Evolutionary conservation across 2,797 vertebrate species (phyloP), one percentile per base, ranked within the genome.

Genomic region (Acanthurus leucopareius): DNA sequence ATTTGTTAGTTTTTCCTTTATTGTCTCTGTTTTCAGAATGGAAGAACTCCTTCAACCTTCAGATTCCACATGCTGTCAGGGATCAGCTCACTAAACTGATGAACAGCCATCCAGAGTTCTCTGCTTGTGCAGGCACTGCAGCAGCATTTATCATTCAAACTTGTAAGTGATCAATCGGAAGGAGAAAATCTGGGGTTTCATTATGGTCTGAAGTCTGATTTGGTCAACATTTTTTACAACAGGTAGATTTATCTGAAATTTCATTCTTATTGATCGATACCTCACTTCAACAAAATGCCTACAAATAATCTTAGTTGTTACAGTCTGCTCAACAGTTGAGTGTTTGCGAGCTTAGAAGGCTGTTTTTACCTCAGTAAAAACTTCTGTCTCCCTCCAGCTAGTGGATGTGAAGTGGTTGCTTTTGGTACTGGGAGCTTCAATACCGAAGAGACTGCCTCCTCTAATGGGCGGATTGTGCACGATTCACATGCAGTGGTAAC

Each of bases 121-220:
- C 88, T 9, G 88, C 89, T 53, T 97, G 95, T 86, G 92, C 94
- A 9, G 94, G 86, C 86, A 97, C 97, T 32, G 78, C 97, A 53
- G 97, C 97, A 82, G 98, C 97, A 10, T 99, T 99, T 91, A 91
- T 99, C 84, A 76, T 97, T 80, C 96, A 97, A 89, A 96, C 94
- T 78, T 89, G 97, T 96, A 93, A 96, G 96, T 93, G 28, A 54
- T 0, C 25, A 32, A 20, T 62, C 14, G 7, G 0, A 20, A 28
- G n/a, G 2, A 16, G 61, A 16, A 38, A 63, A 38, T 2, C 14
- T 8, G 53, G 2, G 38, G 3, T 28, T 28, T 0, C 20, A 10
- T 16, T 3, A 4, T 32, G n/a, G 5, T 38, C 11, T 2, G 0
- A 45, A 13, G 15, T 8, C 22, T 28, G 10, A 6, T 20, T 54